phyloP scores from a whole-genome alignment of 2,797 vertebrate species.

The Crypturellus tataupa region DNA sequence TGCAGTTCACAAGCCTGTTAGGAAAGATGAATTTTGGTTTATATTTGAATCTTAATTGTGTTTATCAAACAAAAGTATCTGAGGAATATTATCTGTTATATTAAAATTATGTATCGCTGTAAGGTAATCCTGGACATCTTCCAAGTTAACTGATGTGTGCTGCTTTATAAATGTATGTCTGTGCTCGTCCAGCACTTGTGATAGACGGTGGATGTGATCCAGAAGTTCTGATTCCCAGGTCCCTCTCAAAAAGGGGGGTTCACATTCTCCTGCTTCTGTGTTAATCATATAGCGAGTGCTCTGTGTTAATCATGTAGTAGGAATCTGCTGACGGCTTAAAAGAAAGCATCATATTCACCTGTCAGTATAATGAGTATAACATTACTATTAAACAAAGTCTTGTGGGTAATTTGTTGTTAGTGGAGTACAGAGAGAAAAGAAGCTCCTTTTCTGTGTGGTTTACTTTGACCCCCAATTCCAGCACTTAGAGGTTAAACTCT shows the following conservation, averaged over 20 bases:
- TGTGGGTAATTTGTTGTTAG: neutral
- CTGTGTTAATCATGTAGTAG: neutral
- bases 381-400: neutral
- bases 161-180: neutral
- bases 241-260: rapidly evolving
- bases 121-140: neutral
- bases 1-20: neutral
- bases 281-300: neutral
- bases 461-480: neutral
- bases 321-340: neutral
- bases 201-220: neutral
- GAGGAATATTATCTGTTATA: neutral
- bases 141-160: neutral
- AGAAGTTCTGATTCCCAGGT: neutral
- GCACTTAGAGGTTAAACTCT: neutral
- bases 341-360: neutral
- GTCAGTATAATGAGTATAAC: neutral
- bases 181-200: neutral
- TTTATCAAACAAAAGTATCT: neutral
- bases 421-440: neutral
- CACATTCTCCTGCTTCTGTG: neutral
- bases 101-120: neutral
- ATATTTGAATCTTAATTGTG: neutral
- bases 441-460: neutral
- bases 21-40: neutral